Evolutionary conservation across 2,888 invertebrate genomes (phyloP).

Genomic region (Sesamia inferens): DNA sequence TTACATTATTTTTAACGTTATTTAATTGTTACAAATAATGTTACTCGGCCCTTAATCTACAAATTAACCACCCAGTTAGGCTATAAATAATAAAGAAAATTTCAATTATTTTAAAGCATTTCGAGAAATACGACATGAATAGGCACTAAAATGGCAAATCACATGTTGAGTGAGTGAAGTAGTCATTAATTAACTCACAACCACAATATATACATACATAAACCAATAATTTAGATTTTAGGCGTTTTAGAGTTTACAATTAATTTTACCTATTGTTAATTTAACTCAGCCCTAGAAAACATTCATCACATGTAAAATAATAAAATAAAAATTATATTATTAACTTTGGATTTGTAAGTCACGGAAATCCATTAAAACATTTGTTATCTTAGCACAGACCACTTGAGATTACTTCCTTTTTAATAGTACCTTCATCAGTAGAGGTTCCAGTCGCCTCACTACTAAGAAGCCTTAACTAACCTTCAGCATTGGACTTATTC

Average conservation of each 20-base stretch:
- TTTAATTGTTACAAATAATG: conserved; percentile 19
- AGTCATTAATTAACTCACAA: conserved; percentile 83
- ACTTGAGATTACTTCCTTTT: conserved; percentile 57
- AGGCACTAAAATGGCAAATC: conserved; percentile 89
- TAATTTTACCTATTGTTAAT: conserved; percentile 47
- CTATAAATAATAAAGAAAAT: conserved; percentile 63
- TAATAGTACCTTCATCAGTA: conserved; percentile 23
- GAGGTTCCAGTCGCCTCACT: conserved; percentile 20
- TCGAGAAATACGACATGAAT: conserved; percentile 78
- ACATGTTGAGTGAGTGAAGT: conserved; percentile 83
- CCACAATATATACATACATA: conserved; percentile 82
- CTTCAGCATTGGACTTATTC: conserved; percentile 43
- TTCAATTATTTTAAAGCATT: conserved; percentile 72
- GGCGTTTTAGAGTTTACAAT: conserved; percentile 51
- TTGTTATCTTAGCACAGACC: conserved; percentile 19
- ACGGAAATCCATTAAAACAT: conserved; percentile 27
- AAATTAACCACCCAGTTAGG: conserved; percentile 57
- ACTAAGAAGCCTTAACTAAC: conserved; percentile 53
- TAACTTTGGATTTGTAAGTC: conserved; percentile 36
- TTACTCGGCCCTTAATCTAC: conserved; percentile 51
- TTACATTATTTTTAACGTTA: not conserved
- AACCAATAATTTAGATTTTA: conserved; percentile 64
- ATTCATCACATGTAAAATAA: conserved; percentile 48
- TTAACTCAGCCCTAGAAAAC: conserved; percentile 44
- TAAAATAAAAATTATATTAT: conserved; percentile 25